phyloP scores from a whole-genome alignment of 1,140 invertebrate species.

The Drosophila erecta region DNA sequence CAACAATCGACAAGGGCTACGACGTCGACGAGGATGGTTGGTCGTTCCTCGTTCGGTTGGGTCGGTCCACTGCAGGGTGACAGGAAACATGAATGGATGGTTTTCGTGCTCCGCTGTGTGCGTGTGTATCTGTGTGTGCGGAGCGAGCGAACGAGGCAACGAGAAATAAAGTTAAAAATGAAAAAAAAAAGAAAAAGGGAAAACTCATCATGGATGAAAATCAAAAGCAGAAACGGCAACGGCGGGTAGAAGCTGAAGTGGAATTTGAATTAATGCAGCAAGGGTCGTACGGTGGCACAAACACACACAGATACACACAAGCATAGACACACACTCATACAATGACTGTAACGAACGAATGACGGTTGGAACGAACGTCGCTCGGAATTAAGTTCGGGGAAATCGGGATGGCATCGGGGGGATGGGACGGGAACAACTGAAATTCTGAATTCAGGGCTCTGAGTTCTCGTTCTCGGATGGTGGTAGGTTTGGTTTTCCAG shows the following conservation, averaged over 20 bases:
- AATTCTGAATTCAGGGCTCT: slow-evolving; percentile 6
- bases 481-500: slow-evolving; percentile 61
- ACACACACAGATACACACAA: slow-evolving; percentile 16
- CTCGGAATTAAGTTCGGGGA: slow-evolving; percentile 53
- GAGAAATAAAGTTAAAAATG: slow-evolving; percentile 58
- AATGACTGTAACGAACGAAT: slow-evolving; percentile 45
- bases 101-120: slow-evolving; percentile 57
- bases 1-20: slow-evolving; percentile 28
- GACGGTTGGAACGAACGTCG: slow-evolving; percentile 38
- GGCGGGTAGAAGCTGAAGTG: slow-evolving; percentile 70
- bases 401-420: not conserved
- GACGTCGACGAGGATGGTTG: not conserved
- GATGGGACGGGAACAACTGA: slow-evolving; percentile 17
- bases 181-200: slow-evolving; percentile 64
- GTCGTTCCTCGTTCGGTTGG: slow-evolving; percentile 2
- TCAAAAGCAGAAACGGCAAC: slow-evolving; percentile 76
- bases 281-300: slow-evolving; percentile 68
- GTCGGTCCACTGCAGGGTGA: slow-evolving; percentile 71
- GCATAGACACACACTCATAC: slow-evolving; percentile 26
- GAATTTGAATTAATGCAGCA: slow-evolving; percentile 77
- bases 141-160: slow-evolving; percentile 44
- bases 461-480: slow-evolving; percentile 33
- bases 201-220: slow-evolving; percentile 83
- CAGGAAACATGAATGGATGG: slow-evolving; percentile 82
- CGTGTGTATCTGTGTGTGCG: slow-evolving; percentile 38